Percentiles rank a stretch among this genome's conserved stretches.
Conservation (phyloP, 2,888 invertebrate species). For the Caenorhabditis auriculariae region DNA sequence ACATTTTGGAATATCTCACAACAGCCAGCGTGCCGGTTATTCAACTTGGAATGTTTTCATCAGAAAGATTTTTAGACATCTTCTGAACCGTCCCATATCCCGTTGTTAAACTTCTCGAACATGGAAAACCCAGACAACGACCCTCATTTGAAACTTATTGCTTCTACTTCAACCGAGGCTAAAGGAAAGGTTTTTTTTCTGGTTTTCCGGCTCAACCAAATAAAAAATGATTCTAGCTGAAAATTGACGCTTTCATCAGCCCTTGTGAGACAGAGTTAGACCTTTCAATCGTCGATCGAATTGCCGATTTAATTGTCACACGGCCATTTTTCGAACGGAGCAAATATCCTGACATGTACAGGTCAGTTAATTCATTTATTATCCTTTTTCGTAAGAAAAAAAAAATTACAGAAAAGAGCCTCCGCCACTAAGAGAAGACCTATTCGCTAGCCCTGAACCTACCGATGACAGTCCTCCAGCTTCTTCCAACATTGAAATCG, state of each 20-base stretch:
- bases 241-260: constrained; percentile 25
- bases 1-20: constrained; percentile 36
- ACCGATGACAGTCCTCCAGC: too few relatives aligned
- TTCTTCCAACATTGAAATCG: too few relatives aligned
- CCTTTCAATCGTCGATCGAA: constrained; percentile 51
- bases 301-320: constrained; percentile 28
- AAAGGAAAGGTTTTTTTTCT: constrained; percentile 7
- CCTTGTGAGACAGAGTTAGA: constrained; percentile 50
- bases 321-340: constrained; percentile 34
- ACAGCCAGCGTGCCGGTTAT: constrained; percentile 26
- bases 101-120: constrained; percentile 27
- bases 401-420: too few relatives aligned
- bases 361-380: too few relatives aligned
- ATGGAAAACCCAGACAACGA: constrained; percentile 29
- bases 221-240: constrained; percentile 3
- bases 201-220: background rate
- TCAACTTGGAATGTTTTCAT: background rate
- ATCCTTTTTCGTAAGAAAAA: too few relatives aligned
- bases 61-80: constrained; percentile 1
- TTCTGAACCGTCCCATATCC: constrained; percentile 2
- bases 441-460: constrained; percentile 13
- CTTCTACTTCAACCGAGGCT: constrained; percentile 9
- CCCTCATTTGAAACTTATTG: constrained; percentile 26
- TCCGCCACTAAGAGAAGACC: constrained; percentile 19
- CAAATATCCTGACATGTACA: too few relatives aligned